Evolutionary conservation across 2,797 vertebrate species (phyloP).

Genomic region (Tarsius wallacei): DNA sequence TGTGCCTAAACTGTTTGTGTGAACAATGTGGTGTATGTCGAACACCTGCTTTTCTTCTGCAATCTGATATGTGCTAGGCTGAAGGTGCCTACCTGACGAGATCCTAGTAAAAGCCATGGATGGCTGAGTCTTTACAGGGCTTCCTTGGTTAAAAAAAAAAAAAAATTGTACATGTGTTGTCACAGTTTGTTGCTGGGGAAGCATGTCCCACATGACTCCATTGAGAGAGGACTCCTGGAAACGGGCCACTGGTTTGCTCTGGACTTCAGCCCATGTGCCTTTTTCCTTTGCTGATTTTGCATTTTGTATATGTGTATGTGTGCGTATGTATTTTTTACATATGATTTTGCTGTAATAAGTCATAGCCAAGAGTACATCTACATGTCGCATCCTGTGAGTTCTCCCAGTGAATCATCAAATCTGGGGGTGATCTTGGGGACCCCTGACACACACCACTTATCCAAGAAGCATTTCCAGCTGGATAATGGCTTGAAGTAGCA

Average conservation of each 20-base stretch:
- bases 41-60: background rate
- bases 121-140: background rate
- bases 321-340: background rate
- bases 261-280: background rate
- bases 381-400: background rate
- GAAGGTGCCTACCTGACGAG: background rate
- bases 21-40: background rate
- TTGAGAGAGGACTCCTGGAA: background rate
- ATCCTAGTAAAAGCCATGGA: background rate
- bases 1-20: background rate
- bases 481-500: background rate
- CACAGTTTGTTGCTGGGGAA: background rate
- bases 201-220: background rate
- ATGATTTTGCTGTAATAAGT: background rate
- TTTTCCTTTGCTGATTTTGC: background rate
- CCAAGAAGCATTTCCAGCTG: background rate
- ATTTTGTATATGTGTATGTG: background rate
- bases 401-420: background rate
- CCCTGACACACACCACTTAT: background rate
- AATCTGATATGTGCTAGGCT: background rate
- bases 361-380: background rate
- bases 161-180: background rate
- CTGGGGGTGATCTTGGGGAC: background rate
- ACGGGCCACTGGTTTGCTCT: background rate
- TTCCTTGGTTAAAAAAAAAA: background rate